phyloP scores from a whole-genome alignment of 2,113 vertebrate genomes.

The Tachuris rubrigastra region DNA sequence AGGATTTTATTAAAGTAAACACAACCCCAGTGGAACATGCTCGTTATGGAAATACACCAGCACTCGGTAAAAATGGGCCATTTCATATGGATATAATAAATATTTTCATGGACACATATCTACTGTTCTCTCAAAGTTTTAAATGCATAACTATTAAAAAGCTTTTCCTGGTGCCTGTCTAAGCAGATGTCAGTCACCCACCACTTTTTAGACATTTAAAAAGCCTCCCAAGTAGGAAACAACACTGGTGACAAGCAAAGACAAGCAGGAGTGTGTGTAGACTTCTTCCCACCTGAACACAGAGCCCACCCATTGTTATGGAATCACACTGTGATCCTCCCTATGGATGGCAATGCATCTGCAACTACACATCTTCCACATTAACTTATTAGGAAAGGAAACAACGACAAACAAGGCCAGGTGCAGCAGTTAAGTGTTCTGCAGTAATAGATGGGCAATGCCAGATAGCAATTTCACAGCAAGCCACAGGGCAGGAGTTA shows the following conservation, averaged over 20 bases:
- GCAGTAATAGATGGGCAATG: not conserved
- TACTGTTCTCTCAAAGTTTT: slow-evolving; percentile 4
- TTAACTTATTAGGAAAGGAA: not conserved
- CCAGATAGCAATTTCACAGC: not conserved
- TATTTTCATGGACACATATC: not conserved
- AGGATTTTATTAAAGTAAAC: slow-evolving; percentile 67
- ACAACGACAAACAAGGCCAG: not conserved
- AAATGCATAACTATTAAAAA: not conserved
- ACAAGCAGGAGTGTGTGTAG: accelerated
- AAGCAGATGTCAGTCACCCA: not conserved
- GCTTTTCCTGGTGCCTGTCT: not conserved
- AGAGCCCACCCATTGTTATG: not conserved
- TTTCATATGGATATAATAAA: not conserved
- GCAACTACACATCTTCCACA: not conserved
- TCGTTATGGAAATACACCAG: slow-evolving; percentile 8
- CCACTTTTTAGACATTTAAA: not conserved
- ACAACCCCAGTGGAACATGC: slow-evolving; percentile 15
- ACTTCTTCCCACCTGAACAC: not conserved
- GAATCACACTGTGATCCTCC: not conserved
- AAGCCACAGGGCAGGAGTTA: not conserved
- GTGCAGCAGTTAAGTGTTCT: not conserved
- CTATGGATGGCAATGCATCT: not conserved
- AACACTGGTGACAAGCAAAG: accelerated
- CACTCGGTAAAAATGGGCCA: not conserved
- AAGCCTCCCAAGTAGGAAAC: not conserved